Conservation (phyloP, 2,888 invertebrate genomes). For the Oligia strigilis region DNA sequence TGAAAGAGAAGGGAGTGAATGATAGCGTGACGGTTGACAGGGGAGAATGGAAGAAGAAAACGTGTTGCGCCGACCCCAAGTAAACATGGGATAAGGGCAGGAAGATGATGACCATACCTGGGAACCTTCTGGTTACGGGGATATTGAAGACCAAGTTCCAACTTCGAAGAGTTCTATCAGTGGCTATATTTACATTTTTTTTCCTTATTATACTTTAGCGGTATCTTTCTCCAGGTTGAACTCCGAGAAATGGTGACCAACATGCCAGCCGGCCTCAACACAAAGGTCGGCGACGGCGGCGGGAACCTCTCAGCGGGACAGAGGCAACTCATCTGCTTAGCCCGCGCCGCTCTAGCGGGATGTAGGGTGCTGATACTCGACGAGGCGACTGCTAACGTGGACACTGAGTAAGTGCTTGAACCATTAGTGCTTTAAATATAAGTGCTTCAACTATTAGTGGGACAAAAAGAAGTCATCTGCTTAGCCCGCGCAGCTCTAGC, state of each 20-base stretch:
- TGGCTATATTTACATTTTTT: too few relatives aligned
- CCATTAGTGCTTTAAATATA: conserved; percentile 65
- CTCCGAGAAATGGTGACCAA: conserved; percentile 91
- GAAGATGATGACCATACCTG: too few relatives aligned
- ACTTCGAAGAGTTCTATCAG: too few relatives aligned
- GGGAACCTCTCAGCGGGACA: conserved; percentile 93
- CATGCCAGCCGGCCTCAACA: conserved; percentile 90
- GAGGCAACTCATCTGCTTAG: conserved; percentile 93
- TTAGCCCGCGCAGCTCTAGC: conserved; percentile 92
- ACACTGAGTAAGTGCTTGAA: conserved; percentile 92
- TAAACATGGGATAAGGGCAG: too few relatives aligned
- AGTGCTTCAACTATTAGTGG: conserved; percentile 67
- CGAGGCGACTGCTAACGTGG: conserved; percentile 98
- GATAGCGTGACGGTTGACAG: too few relatives aligned
- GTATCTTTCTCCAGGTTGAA: conserved; percentile 88
- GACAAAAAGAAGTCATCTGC: conserved; percentile 93
- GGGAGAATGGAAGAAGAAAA: too few relatives aligned
- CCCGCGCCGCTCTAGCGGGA: conserved; percentile 93
- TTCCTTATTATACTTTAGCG: too few relatives aligned
- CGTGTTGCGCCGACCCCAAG: too few relatives aligned
- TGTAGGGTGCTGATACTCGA: conserved; percentile 93
- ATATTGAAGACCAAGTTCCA: too few relatives aligned
- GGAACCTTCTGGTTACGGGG: too few relatives aligned
- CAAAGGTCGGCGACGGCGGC: conserved; percentile 92
- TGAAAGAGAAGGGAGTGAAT: too few relatives aligned